A percentile compares a stretch with the other conserved stretches of the same genome.
Conservation (phyloP, 2,113 vertebrate genomes). For the Pseudonaja textilis region DNA sequence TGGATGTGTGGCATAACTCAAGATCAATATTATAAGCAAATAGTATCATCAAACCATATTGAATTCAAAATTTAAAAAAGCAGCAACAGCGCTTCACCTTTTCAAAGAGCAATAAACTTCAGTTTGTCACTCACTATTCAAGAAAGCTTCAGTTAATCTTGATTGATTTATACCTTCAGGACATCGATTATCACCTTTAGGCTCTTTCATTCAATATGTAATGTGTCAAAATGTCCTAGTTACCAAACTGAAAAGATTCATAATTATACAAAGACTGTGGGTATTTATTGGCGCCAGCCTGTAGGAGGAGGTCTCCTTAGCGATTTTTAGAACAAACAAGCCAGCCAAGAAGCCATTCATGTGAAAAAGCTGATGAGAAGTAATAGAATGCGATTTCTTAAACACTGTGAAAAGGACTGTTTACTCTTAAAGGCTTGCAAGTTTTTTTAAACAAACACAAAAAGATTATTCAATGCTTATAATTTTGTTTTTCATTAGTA, state of each 20-base stretch:
- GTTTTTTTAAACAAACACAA: not conserved
- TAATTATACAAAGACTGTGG: not conserved
- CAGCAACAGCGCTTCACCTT: not conserved
- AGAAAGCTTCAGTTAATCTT: not conserved
- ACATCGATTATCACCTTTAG: not conserved
- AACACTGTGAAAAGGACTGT: not conserved
- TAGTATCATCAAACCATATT: not conserved
- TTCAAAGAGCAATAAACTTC: not conserved
- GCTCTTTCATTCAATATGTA: not conserved
- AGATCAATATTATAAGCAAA: not conserved
- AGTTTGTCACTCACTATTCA: not conserved
- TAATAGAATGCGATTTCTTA: not conserved
- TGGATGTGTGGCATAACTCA: accelerated
- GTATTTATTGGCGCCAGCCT: not conserved
- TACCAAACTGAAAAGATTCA: not conserved
- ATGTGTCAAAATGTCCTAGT: not conserved
- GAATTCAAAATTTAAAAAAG: not conserved
- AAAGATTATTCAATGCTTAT: not conserved
- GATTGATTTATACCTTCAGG: not conserved
- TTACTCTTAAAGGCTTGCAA: not conserved
- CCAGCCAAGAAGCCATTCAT: not conserved
- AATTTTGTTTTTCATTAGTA: not conserved
- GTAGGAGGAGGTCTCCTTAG: not conserved
- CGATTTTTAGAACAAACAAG: not conserved
- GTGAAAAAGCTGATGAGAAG: not conserved